Evolutionary conservation across 2,797 vertebrate genomes (phyloP).

Genomic region (Macropus fuliginosus): DNA sequence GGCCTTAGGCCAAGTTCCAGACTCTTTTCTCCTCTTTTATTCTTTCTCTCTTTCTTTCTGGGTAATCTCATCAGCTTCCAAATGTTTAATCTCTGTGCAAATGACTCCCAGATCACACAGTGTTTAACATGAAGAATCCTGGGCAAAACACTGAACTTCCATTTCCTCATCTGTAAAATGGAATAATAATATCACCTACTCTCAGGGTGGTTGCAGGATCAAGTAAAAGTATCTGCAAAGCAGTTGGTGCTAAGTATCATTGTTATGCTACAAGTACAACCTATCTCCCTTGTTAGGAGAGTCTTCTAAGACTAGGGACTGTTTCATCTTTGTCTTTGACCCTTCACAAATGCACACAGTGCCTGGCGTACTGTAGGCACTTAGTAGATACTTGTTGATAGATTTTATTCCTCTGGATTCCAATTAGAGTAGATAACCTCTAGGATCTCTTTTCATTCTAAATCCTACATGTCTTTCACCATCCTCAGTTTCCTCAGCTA

Average conservation of each 20-base stretch:
- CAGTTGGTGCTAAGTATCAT: neutral
- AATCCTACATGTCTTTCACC: too few relatives aligned
- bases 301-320: neutral
- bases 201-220: neutral
- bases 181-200: neutral
- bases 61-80: neutral
- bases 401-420: too few relatives aligned
- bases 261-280: neutral
- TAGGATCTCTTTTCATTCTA: too few relatives aligned
- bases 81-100: neutral
- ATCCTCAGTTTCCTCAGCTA: too few relatives aligned
- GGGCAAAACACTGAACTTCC: neutral
- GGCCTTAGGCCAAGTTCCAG: neutral
- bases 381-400: too few relatives aligned
- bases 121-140: too few relatives aligned
- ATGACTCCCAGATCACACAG: neutral
- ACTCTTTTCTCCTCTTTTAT: neutral
- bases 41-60: neutral
- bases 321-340: neutral
- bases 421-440: too few relatives aligned
- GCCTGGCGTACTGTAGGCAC: too few relatives aligned
- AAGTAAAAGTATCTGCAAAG: neutral
- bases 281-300: neutral
- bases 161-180: neutral
- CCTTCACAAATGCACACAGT: neutral